Conservation (phyloP, 2,888 invertebrate genomes). For the Sphaeridia pumilis region DNA sequence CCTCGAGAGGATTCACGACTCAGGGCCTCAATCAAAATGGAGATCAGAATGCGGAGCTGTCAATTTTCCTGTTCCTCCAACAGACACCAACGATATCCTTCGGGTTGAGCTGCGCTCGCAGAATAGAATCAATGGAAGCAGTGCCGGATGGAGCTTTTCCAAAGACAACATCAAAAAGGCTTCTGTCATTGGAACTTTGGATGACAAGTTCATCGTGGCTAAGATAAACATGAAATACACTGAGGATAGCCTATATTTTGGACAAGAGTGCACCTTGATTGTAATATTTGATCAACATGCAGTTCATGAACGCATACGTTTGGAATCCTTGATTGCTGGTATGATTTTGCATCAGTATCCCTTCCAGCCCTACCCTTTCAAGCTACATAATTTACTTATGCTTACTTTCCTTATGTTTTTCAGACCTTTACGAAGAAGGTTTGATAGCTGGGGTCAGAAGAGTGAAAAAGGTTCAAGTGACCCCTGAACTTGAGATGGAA, state of each 20-base stretch:
- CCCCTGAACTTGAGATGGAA: constrained; percentile 16
- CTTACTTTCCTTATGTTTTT: constrained; percentile 1
- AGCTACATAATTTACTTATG: background rate
- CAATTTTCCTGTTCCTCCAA: background rate
- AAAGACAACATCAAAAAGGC: constrained; percentile 23
- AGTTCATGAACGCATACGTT: constrained; percentile 66
- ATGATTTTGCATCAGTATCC: too few relatives aligned
- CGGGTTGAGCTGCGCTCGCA: too few relatives aligned
- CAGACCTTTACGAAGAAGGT: constrained; percentile 16
- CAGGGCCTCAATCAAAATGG: background rate
- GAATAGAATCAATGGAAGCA: too few relatives aligned
- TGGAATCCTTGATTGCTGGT: constrained; percentile 58
- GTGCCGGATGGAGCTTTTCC: constrained; percentile 13
- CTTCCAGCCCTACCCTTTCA: too few relatives aligned
- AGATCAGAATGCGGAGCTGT: background rate
- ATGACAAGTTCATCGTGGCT: constrained; percentile 59
- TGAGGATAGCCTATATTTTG: constrained; percentile 36
- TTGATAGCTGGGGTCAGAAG: background rate
- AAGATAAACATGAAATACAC: constrained; percentile 30
- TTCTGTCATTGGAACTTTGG: constrained; percentile 61
- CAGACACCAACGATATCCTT: background rate
- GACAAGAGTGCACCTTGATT: constrained; percentile 46
- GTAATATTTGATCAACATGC: constrained; percentile 78
- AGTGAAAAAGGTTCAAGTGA: constrained; percentile 3
- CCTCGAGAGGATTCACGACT: background rate